Base-by-base conservation (phyloP, 2,797 vertebrate genomes). In the Tamandua tetradactyla region DNA sequence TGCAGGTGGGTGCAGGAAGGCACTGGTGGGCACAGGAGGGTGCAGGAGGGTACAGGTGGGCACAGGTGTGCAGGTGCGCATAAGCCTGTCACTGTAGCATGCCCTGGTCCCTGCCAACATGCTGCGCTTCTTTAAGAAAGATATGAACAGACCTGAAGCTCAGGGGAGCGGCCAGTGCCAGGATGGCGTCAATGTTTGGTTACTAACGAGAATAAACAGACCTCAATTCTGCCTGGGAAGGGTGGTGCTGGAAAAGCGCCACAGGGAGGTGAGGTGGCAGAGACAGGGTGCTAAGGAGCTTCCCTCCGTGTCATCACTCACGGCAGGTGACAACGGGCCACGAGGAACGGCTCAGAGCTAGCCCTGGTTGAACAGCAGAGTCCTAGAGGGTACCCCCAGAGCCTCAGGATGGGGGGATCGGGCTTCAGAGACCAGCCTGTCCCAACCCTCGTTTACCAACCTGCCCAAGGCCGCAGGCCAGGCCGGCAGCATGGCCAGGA, bases 101-200 rank as follows among this genome's bases (percentile, higher is more conserved):
- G 2, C 10, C 64, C 8, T 27, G 23, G 14, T 2, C n/a, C 71
- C 90, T 59, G 59, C 22, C 44, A 55, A 14, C 8, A 7, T 8
- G 1, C 64, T 88, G 76, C 37, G 76, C n/a, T 42, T 55, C 94
- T 79, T 91, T 87, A 81, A 91, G 71, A 62, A 55, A 42, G 47
- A 71, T 2, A 23, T 0, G 25, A 71, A 69, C 74, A 62, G 52
- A 55, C 59, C 37, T 9, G 37, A 86, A 94, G 93, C 89, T 64
- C 84, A 49, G 68, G 13, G 68, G 69, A 52, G 27, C 44, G n/a
- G 55, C 52, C 0, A 0, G 89, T 27, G 76, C 86, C 80, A 85
- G 87, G 87, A 35, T 92, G 95, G 95, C 89, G 93, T 90, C 96
- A 88, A 2, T 57, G 93, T 96, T 93, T 92, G 94, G 93, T 93